Conservation (phyloP, 2,113 vertebrate species). For the Petroica traversi region DNA sequence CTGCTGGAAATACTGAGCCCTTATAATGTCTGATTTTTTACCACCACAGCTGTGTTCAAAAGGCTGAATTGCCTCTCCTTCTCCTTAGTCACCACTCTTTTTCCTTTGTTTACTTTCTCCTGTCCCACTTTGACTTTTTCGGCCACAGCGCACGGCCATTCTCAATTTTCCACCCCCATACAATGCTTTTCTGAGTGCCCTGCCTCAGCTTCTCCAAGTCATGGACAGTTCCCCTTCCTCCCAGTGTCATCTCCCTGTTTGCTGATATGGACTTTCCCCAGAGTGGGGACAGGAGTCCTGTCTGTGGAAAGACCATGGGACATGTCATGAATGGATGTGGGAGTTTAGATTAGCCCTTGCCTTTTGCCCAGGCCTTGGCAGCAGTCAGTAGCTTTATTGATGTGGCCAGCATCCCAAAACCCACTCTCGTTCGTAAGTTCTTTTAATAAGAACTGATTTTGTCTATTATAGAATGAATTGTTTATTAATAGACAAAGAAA, state of each 20-base stretch:
- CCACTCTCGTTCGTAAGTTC: too few relatives aligned
- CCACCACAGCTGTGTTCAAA: not conserved
- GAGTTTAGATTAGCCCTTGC: too few relatives aligned
- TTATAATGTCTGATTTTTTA: not conserved
- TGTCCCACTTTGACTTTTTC: not conserved
- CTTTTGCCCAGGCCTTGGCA: too few relatives aligned
- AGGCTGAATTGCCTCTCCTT: not conserved
- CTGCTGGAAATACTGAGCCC: not conserved
- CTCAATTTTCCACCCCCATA: not conserved
- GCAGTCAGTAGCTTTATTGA: too few relatives aligned
- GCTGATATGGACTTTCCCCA: not conserved
- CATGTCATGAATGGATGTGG: too few relatives aligned
- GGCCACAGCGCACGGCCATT: accelerated
- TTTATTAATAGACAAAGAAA: too few relatives aligned
- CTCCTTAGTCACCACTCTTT: not conserved
- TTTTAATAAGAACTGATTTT: too few relatives aligned
- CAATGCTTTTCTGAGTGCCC: not conserved
- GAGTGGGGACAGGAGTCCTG: not conserved
- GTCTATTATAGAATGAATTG: too few relatives aligned
- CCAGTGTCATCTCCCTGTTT: accelerated
- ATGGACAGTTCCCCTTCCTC: not conserved
- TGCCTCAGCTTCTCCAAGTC: not conserved
- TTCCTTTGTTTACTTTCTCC: not conserved
- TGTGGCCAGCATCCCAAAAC: too few relatives aligned
- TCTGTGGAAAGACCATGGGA: not conserved